Evolutionary conservation across 1,140 invertebrate species (phyloP), one percentile per base, ranked within the genome.

Genomic region (Andricus grossulariae): DNA sequence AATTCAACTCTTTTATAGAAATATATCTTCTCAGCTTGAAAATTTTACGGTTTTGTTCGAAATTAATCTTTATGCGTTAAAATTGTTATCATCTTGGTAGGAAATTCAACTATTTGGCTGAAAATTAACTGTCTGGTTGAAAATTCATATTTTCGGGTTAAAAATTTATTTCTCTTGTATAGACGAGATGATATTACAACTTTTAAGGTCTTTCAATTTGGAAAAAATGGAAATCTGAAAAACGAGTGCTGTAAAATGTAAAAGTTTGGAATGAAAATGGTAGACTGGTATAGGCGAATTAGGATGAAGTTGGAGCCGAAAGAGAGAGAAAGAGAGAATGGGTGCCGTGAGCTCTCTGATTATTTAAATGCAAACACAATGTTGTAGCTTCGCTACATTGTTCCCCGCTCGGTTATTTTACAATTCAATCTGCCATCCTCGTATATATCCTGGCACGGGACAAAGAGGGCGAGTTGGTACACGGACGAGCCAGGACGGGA

Each of bases 331-430:
- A 66, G 54, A 45, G 74, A 72, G 54, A 71, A 60, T 66, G 21
- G 39, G 32, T 66, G 60, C 84, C 81, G 80, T 79, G 84, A 80
- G 83, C 82, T 89, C 85, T 87, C 88, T 84, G 88, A 89, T 89
- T 89, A 89, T 89, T 89, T 89, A 89, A 89, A 89, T 89, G 88
- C 88, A 89, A 89, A 89, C 88, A 89, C 85, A 88, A 88, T 89
- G 87, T 87, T 89, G 88, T 88, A 89, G 81, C 86, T 82, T 82
- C 76, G 87, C 81, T 66, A 82, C 83, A 89, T 89, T 89, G 86
- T 89, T 89, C 86, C 88, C 87, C 83, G 87, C 84, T 87, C 87
- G 87, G 88, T 89, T 89, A 88, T 89, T 89, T 89, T 89, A 89
- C 88, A 89, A 89, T 89, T 88, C 88, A 89, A 89, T 89, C 88